Conservation (phyloP, 2,113 vertebrate genomes). For the Alethe castanea region DNA sequence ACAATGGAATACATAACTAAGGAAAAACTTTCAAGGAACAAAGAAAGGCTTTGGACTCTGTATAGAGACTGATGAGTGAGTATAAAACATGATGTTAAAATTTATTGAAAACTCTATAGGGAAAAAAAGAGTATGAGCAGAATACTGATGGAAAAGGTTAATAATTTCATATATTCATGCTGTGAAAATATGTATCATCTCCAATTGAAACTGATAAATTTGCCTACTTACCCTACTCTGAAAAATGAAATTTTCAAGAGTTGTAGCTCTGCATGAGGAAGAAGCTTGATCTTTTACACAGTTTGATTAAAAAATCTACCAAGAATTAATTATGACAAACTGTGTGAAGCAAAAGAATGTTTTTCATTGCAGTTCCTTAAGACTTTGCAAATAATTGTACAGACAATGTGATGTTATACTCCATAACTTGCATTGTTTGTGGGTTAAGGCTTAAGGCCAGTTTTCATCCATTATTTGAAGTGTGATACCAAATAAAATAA, state of each 20-base stretch:
- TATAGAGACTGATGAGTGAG: neutral
- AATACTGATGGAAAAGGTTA: neutral
- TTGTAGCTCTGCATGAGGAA: neutral
- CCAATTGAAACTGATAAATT: neutral
- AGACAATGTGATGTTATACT: neutral
- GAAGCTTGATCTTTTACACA: neutral
- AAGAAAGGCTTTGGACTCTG: neutral
- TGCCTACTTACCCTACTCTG: neutral
- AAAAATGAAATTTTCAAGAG: neutral
- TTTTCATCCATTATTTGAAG: neutral
- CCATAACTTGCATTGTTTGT: neutral
- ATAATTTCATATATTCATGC: neutral
- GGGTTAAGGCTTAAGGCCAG: neutral
- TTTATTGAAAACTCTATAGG: neutral
- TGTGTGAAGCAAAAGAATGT: neutral
- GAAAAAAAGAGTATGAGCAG: neutral
- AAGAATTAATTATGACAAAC: neutral
- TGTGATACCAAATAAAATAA: neutral
- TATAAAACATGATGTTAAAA: neutral
- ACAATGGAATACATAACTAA: neutral
- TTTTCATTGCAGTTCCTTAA: neutral
- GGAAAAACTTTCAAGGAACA: neutral
- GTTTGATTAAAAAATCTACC: neutral
- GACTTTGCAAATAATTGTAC: neutral
- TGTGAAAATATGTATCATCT: neutral